Conservation (phyloP, 2,797 vertebrate genomes). For the Discoglossus pictus region DNA sequence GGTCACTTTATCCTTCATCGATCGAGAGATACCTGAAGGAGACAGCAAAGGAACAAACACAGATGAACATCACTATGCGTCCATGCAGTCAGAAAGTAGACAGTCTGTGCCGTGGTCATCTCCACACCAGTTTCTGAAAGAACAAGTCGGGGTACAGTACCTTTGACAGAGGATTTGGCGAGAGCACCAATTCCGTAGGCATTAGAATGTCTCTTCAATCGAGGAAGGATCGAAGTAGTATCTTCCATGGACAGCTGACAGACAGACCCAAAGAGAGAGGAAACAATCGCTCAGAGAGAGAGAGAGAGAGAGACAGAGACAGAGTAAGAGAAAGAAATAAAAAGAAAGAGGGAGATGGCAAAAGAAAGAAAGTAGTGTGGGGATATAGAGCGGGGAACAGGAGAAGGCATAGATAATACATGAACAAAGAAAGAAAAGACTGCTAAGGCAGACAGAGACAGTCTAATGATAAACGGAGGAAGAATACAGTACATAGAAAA, state of each 20-base stretch:
- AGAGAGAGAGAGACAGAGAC: conserved; percentile 46
- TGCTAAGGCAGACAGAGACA: conserved; percentile 38
- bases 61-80: too few species aligned
- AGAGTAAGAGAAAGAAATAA: too few species aligned
- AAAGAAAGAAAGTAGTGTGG: conserved; percentile 50
- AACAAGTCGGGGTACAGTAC: conserved; percentile 88
- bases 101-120: not conserved
- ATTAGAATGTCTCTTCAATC: conserved; percentile 94
- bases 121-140: conserved; percentile 66
- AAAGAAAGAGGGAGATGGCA: conserved; percentile 58
- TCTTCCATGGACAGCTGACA: conserved; percentile 97
- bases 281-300: conserved; percentile 35
- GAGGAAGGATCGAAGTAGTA: conserved; percentile 96
- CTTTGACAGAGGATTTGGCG: conserved; percentile 99
- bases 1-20: conserved; percentile 97
- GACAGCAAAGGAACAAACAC: conserved; percentile 4
- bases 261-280: conserved; percentile 38
- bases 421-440: too few species aligned
- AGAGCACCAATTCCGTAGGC: conserved; percentile 97
- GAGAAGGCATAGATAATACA: conserved; percentile 4
- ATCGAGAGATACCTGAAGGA: conserved; percentile 82
- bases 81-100: not conserved
- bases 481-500: too few species aligned
- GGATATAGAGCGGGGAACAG: conserved; percentile 60
- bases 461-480: too few species aligned